These are phyloP conservation scores for Bombus consobrinus DNA, from an alignment of 1,140 invertebrate species.

Conservation along the genomic window DNA sequence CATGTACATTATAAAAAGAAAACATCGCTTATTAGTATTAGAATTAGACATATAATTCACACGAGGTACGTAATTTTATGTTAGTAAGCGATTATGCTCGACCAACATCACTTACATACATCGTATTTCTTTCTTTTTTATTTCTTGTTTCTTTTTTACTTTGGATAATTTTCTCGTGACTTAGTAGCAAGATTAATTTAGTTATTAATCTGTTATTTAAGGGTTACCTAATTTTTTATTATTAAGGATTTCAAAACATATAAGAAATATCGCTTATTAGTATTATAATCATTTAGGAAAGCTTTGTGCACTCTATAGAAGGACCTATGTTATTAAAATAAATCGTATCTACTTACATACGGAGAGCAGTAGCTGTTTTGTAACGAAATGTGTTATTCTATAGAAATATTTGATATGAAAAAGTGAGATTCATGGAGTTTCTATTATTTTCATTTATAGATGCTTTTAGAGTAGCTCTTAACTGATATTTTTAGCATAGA, in stretches of 20 bases:
- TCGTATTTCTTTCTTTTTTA: background rate
- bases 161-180: background rate
- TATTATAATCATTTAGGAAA: background rate
- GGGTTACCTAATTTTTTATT: background rate
- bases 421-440: background rate
- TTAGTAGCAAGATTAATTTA: background rate
- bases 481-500: too few species aligned
- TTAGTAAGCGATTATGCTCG: background rate
- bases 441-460: background rate
- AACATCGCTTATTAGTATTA: conserved; percentile 26
- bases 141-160: background rate
- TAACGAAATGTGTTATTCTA: background rate
- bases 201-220: background rate
- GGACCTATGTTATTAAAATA: background rate
- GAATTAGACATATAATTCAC: background rate
- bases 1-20: conserved; percentile 33
- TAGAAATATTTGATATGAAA: background rate
- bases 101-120: background rate
- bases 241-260: background rate
- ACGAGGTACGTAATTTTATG: background rate
- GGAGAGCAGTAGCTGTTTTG: too few species aligned
- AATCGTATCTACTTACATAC: too few species aligned
- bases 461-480: background rate
- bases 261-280: background rate
- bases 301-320: background rate